These are phyloP conservation scores for Habropoda laboriosa DNA, from an alignment of 1,140 invertebrate species.

Conservation along the genomic window DNA sequence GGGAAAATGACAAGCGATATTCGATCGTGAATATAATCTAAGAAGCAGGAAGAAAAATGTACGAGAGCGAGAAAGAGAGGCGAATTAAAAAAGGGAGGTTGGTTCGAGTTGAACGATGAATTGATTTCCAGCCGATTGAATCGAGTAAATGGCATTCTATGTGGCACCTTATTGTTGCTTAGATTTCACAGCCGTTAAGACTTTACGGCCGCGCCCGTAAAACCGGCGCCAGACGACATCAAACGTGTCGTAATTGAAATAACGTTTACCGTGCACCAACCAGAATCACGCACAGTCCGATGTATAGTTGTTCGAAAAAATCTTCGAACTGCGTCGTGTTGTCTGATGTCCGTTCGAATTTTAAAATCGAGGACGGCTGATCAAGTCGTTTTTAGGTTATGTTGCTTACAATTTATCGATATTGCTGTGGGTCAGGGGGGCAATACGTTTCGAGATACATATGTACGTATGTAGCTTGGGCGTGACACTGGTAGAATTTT, in stretches of 20 bases:
- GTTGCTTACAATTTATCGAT: too few species aligned
- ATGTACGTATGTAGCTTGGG: too few species aligned
- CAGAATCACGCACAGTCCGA: slow-evolving; percentile 40
- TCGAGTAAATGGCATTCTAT: slow-evolving; percentile 50
- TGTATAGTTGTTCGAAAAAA: background rate
- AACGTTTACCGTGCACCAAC: slow-evolving; percentile 53
- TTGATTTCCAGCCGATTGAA: slow-evolving; percentile 62
- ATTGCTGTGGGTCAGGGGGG: too few species aligned
- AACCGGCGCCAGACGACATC: slow-evolving; percentile 61
- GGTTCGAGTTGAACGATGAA: slow-evolving; percentile 40
- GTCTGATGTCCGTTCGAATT: background rate
- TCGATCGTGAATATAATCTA: background rate
- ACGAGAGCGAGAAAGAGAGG: background rate
- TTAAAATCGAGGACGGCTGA: too few species aligned
- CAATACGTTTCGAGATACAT: too few species aligned
- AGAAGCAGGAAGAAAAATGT: background rate
- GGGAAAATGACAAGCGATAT: slow-evolving; percentile 26
- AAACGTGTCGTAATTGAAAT: slow-evolving; percentile 65
- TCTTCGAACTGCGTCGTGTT: background rate
- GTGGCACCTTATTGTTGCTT: slow-evolving; percentile 56
- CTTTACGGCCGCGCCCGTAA: slow-evolving; percentile 54
- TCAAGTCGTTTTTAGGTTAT: too few species aligned
- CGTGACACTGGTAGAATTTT: too few species aligned
- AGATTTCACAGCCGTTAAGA: slow-evolving; percentile 64
- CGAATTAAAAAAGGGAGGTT: background rate